Base-by-base conservation (phyloP, 2,888 invertebrate species). In the Uloborus plumipes region DNA sequence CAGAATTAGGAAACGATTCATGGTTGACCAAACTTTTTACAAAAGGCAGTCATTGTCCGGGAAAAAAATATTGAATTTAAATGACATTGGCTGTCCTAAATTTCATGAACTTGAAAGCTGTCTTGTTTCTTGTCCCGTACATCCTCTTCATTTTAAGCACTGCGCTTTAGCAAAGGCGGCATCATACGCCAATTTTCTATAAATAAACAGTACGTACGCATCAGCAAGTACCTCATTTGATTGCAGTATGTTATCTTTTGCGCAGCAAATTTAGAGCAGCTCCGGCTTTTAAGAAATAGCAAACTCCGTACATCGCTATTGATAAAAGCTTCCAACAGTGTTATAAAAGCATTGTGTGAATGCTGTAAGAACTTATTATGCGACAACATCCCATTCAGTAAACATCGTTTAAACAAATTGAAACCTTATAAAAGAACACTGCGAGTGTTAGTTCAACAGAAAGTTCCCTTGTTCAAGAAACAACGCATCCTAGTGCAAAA, bases 11-110 rank as follows among this genome's bases (percentile, higher is more conserved):
- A 1, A 61, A 47, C 20, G 50, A 59, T n/a, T 9, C 49, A 9
- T 61, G 62, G 6, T n/a, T 72, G 18, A 49, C 47, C 13, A 51
- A 61, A 50, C 64, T 73, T 18, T 73, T 73, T 64, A 62, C 73
- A 11, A 73, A 64, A 62, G 73, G 62, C 2, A 73, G 62, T 16
- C 73, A 73, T 7, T 53, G 1, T 53, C 53, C 3, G 53, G 53
- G n/a, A 53, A 6, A 6, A 53, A 53, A n/a, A 53, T 53, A 16
- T 53, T 53, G 2, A n/a, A 53, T n/a, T n/a, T 53, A 53, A 6
- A 53, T n/a, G 53, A 53, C 18, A 9, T 58, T 1, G 11, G 6
- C 7, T 58, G 58, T n/a, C 58, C 58, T n/a, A n/a, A n/a, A n/a
- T n/a, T 2, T 7, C 13, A 58, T 58, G 2, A 11, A 6, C 15